A percentile compares a stretch with the other conserved stretches of the same genome.
These are phyloP conservation scores for Epistrophella euchroma DNA, from an alignment of 2,888 invertebrate genomes.

Conservation along the genomic window DNA sequence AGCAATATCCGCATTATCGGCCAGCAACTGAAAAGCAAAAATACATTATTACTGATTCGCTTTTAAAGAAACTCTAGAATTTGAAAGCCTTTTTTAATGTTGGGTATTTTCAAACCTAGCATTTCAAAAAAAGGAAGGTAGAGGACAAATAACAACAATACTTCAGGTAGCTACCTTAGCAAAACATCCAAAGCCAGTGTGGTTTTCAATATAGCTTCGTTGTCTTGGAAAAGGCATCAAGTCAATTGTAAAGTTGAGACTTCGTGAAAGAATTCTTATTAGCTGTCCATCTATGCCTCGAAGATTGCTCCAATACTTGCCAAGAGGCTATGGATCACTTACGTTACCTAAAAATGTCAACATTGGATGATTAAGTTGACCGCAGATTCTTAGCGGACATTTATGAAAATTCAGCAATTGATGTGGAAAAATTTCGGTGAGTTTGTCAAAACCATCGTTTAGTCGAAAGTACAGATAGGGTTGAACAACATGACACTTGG, in stretches of 20 bases:
- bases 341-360: conserved; percentile 78
- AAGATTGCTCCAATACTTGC: conserved; percentile 74
- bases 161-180: too few species aligned
- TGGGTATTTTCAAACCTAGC: too few species aligned
- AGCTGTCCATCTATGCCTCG: conserved; percentile 80
- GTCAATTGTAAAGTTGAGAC: conserved; percentile 77
- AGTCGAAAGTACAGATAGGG: conserved; percentile 77
- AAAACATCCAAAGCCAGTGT: neutral
- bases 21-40: conserved; percentile 73
- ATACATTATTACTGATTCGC: neutral
- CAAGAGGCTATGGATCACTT: conserved; percentile 60
- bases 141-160: too few species aligned
- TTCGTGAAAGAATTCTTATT: conserved; percentile 77
- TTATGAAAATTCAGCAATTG: conserved; percentile 72
- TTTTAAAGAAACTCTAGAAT: too few species aligned
- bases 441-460: conserved; percentile 51
- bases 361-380: conserved; percentile 77
- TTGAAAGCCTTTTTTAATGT: too few species aligned
- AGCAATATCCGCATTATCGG: conserved; percentile 76
- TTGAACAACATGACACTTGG: conserved; percentile 67
- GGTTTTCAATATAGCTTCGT: neutral
- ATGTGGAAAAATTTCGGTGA: conserved; percentile 66
- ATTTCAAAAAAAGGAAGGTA: too few species aligned
- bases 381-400: conserved; percentile 78
- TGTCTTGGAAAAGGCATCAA: conserved; percentile 45